Percentiles rank a stretch among this genome's conserved stretches.
Conservation (phyloP, 1,140 invertebrate genomes). For the Lasioglossum albipes region DNA sequence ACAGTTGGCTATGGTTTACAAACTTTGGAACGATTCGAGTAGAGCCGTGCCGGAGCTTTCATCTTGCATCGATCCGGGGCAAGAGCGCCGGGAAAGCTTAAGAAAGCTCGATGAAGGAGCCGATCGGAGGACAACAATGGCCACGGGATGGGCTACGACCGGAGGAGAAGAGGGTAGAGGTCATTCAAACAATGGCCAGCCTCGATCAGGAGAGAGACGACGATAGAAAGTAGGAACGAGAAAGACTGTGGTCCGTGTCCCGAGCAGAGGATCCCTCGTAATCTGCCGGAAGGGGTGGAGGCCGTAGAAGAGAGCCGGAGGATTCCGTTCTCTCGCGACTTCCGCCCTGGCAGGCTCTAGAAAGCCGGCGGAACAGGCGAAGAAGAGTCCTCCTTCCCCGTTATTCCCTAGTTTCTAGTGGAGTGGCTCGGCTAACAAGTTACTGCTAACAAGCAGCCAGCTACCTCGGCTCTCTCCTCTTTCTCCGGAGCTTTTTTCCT, state of each 20-base stretch:
- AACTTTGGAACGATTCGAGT: slow-evolving; percentile 3
- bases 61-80: not conserved
- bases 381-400: slow-evolving; percentile 44
- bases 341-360: slow-evolving; percentile 3
- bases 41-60: not conserved
- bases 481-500: not conserved
- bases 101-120: slow-evolving; percentile 16
- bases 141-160: not conserved
- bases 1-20: slow-evolving; percentile 4
- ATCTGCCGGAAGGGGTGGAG: not conserved
- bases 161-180: slow-evolving; percentile 12
- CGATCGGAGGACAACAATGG: slow-evolving; percentile 27
- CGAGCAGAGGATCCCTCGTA: slow-evolving; percentile 9
- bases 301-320: slow-evolving; percentile 2
- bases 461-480: slow-evolving; percentile 20
- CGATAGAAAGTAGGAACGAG: not conserved
- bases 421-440: slow-evolving; percentile 60
- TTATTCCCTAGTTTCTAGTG: slow-evolving; percentile 47
- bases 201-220: not conserved
- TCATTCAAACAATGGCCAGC: slow-evolving; percentile 29
- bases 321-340: slow-evolving; percentile 33
- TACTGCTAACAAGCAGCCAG: slow-evolving; percentile 56
- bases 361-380: slow-evolving; percentile 34
- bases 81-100: not conserved
- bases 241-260: not conserved